Evolutionary conservation across 2,888 invertebrate species (phyloP).

Genomic region (Shargacucullia verbasci): DNA sequence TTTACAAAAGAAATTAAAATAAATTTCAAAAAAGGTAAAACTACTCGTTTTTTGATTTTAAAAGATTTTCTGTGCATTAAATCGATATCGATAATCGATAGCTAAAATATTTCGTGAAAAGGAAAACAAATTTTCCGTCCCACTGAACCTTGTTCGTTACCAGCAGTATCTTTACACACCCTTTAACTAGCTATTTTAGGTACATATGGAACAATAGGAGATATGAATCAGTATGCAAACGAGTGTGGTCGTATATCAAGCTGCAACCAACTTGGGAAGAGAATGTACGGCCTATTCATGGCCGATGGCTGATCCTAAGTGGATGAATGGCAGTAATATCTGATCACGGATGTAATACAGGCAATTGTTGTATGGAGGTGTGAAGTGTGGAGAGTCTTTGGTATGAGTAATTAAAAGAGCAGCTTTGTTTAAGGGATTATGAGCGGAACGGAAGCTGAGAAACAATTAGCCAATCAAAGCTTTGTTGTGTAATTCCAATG

Average conservation of each 20-base stretch:
- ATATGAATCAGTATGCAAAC: slow-evolving; percentile 70
- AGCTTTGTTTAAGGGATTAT: slow-evolving; percentile 13
- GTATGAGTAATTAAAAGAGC: slow-evolving; percentile 12
- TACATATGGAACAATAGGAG: slow-evolving; percentile 62
- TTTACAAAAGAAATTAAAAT: too few relatives aligned
- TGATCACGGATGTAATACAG: slow-evolving; percentile 34
- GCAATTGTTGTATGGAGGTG: slow-evolving; percentile 17
- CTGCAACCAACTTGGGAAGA: slow-evolving; percentile 52
- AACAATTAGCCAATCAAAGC: slow-evolving; percentile 16
- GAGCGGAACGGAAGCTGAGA: slow-evolving; percentile 39
- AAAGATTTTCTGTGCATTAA: too few relatives aligned
- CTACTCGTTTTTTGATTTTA: too few relatives aligned
- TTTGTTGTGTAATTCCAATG: slow-evolving; percentile 32
- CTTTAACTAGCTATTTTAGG: too few relatives aligned
- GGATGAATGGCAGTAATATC: slow-evolving; percentile 42
- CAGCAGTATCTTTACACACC: too few relatives aligned
- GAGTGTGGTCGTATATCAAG: slow-evolving; percentile 45
- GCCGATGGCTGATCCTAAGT: slow-evolving; percentile 41
- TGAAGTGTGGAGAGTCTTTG: slow-evolving; percentile 5
- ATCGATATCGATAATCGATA: too few relatives aligned
- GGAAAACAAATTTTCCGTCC: too few relatives aligned
- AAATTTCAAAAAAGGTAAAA: too few relatives aligned
- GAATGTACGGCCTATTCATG: slow-evolving; percentile 49
- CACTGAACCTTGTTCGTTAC: too few relatives aligned
- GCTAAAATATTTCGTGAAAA: too few relatives aligned